Evolutionary conservation across 2,113 vertebrate species (phyloP), one percentile per base, ranked within the genome.

Genomic region (Silurus glanis): DNA sequence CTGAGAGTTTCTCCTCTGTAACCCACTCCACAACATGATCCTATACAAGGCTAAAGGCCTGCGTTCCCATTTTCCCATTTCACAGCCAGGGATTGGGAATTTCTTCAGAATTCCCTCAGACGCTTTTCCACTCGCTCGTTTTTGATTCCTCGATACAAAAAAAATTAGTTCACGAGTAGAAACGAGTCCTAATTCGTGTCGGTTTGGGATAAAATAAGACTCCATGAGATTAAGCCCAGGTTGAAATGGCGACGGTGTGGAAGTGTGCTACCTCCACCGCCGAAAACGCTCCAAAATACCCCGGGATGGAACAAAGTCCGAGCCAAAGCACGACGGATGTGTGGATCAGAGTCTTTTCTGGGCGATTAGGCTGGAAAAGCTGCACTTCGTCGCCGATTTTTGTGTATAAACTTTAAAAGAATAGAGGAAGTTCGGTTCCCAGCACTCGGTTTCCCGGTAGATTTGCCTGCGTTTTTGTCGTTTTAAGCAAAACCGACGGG

Each of bases 251-350:
- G 89, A 90, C 90, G 76, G 85, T 49, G 85, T 59, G 47, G 86
- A 89, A 85, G 83, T 91, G 90, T 91, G 90, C 88, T 91, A 91
- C 87, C 89, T 91, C 49, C 75, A 78, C 85, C 69, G 12, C 23
- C 28, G 79, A 90, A 88, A 90, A 90, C 37, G 61, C 16, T 9
- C 5, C 37, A 59, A 78, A 85, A 62, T 62, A 2, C 14, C 75
- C 56, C 21, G 53, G 75, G 9, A 21, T 16, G 37, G 13, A 19
- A 49, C 5, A 82, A 82, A 82, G 45, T 59, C 61, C 21, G 1
- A 4, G 13, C 19, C 23, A 74, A 89, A 87, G 9, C 6, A 62
- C 19, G 3, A 28, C 55, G n/a, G 1, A 51, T 49, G 13, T 90
- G 17, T 85, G 85, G 17, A 83, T 74, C 47, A 84, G 88, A 72